phyloP scores from a whole-genome alignment of 2,888 invertebrate species.

The Timema podura region DNA sequence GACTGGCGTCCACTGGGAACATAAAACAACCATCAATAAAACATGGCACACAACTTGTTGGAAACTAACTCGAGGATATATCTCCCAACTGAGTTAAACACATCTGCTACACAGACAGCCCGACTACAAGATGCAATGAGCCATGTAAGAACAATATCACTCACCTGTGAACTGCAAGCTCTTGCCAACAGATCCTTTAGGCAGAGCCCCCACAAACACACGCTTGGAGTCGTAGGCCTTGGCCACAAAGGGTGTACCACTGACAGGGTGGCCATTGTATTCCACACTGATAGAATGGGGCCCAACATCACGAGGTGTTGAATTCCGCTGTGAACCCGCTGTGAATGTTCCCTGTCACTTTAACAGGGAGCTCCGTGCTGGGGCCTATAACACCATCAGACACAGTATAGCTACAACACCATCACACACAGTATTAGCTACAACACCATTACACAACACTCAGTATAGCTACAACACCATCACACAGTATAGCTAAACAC shows the following conservation, averaged over 20 bases:
- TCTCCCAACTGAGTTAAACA: too few species aligned
- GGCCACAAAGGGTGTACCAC: slow-evolving; percentile 84
- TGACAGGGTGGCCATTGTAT: slow-evolving; percentile 84
- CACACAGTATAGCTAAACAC: too few species aligned
- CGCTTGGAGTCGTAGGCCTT: slow-evolving; percentile 91
- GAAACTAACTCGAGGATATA: too few species aligned
- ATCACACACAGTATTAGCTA: too few species aligned
- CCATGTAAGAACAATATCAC: slow-evolving; percentile 16
- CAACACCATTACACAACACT: too few species aligned
- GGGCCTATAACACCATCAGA: slow-evolving; percentile 57
- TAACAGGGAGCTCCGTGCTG: slow-evolving; percentile 78
- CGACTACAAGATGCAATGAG: too few species aligned
- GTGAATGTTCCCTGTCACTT: slow-evolving; percentile 83
- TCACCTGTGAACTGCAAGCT: slow-evolving; percentile 82
- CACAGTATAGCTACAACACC: too few species aligned
- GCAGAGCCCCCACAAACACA: slow-evolving; percentile 76
- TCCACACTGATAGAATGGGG: slow-evolving; percentile 87
- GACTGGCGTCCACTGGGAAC: slow-evolving; percentile 79
- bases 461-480: too few species aligned
- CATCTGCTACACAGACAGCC: too few species aligned
- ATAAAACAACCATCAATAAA: too few species aligned
- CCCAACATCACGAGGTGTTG: slow-evolving; percentile 89
- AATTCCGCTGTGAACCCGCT: slow-evolving; percentile 88
- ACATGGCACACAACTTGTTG: too few species aligned
- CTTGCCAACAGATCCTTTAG: slow-evolving; percentile 78